phyloP scores from a whole-genome alignment of 30 jellyfish, hydroid and myxozoan species.

The Morbakka virulenta region DNA sequence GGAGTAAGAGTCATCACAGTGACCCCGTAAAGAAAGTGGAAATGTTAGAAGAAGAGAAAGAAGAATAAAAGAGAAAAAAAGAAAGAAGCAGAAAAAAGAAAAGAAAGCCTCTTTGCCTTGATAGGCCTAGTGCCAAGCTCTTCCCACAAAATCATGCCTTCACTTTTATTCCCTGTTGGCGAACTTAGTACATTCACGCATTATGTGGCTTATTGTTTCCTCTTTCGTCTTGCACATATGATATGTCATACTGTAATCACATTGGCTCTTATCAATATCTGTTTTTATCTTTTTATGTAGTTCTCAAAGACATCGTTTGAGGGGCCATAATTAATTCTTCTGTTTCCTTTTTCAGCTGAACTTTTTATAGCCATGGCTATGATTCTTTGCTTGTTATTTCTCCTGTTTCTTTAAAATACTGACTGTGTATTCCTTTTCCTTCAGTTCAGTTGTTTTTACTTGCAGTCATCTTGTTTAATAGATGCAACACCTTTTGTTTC shows the following conservation, averaged over 20 bases:
- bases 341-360: too few relatives aligned
- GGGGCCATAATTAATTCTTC: conserved; percentile 1
- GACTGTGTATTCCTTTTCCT: conserved; percentile 6
- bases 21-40: too few relatives aligned
- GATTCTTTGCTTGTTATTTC: conserved; percentile 7
- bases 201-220: conserved; percentile 20
- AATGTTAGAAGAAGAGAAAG: too few relatives aligned
- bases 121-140: too few relatives aligned
- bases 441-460: conserved; percentile 19
- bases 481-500: conserved; percentile 2
- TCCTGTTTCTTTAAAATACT: conserved; percentile 4
- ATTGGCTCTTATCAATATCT: conserved; percentile 12
- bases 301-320: conserved; percentile 10
- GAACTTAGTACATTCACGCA: conserved; percentile 12
- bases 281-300: too few relatives aligned
- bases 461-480: conserved; percentile 4
- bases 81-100: too few relatives aligned
- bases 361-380: conserved; percentile 6
- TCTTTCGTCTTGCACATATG: too few relatives aligned
- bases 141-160: too few relatives aligned
- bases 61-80: too few relatives aligned
- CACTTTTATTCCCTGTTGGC: conserved; percentile 14
- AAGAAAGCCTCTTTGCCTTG: too few relatives aligned
- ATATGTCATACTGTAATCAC: background rate
- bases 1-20: too few relatives aligned